Evolutionary conservation across 2,888 invertebrate species (phyloP).

Genomic region (Philereme transversata): DNA sequence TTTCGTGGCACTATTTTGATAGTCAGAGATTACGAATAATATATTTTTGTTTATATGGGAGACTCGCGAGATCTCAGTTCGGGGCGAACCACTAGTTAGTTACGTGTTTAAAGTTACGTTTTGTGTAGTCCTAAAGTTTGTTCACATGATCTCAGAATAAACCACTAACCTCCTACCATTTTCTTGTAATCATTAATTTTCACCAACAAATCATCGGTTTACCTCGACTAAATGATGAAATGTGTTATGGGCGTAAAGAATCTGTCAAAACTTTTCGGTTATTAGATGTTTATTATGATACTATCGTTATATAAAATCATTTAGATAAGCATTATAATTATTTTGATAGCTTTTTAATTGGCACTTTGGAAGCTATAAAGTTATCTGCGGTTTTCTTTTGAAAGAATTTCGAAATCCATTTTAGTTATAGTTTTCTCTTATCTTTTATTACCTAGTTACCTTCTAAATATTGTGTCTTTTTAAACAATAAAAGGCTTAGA

Average conservation of each 20-base stretch:
- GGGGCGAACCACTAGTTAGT: too few relatives aligned
- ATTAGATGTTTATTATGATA: slow-evolving; percentile 16
- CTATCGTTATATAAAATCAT: slow-evolving; percentile 10
- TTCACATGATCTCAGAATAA: slow-evolving; percentile 32
- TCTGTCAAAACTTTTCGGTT: slow-evolving; percentile 27
- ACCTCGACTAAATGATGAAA: slow-evolving; percentile 14
- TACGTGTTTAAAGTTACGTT: slow-evolving; percentile 43
- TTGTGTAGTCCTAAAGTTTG: slow-evolving; percentile 43
- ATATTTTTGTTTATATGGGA: too few relatives aligned
- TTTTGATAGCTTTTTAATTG: slow-evolving; percentile 18
- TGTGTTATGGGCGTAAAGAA: slow-evolving; percentile 18
- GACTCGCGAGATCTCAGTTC: too few relatives aligned
- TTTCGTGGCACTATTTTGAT: too few relatives aligned
- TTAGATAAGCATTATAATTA: slow-evolving; percentile 13
- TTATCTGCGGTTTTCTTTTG: neutral
- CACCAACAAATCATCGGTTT: slow-evolving; percentile 15
- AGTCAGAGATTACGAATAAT: too few relatives aligned
- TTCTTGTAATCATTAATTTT: slow-evolving; percentile 22
- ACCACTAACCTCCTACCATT: slow-evolving; percentile 11
- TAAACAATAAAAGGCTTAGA: neutral
- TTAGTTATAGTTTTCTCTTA: neutral
- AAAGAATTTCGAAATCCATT: neutral
- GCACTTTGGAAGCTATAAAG: slow-evolving; percentile 7
- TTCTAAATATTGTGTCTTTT: neutral
- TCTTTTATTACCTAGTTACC: neutral